Percentiles rank a stretch among this genome's conserved stretches.
Conservation (phyloP, 2,888 invertebrate genomes). For the Drosophila imparisetae region DNA sequence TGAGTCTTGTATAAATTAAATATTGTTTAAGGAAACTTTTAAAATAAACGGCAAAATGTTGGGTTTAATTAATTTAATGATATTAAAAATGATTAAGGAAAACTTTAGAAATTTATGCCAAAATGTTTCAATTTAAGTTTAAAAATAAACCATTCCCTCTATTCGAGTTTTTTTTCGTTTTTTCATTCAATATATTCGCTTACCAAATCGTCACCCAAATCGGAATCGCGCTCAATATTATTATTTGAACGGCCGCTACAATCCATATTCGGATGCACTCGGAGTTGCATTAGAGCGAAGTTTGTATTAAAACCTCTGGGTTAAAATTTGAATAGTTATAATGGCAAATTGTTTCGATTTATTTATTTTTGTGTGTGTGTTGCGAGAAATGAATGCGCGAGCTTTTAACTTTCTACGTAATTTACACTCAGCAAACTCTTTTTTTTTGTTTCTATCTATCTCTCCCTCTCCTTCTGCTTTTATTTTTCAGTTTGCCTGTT, state of each 20-base stretch:
- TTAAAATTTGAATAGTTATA: conserved; percentile 6
- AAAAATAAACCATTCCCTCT: neutral
- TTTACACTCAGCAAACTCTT: conserved; percentile 50
- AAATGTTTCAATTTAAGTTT: neutral
- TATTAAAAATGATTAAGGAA: neutral
- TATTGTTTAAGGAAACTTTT: neutral
- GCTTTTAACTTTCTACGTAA: conserved; percentile 36
- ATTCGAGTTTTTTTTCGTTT: neutral
- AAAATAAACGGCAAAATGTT: neutral
- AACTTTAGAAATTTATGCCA: neutral
- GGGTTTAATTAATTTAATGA: neutral
- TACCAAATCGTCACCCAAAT: conserved; percentile 78
- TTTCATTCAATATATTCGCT: conserved; percentile 33
- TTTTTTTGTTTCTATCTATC: conserved; percentile 21
- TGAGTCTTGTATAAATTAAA: neutral
- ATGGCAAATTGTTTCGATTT: conserved; percentile 31
- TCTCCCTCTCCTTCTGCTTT: neutral
- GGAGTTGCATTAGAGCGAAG: conserved; percentile 69
- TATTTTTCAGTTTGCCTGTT: conserved; percentile 12
- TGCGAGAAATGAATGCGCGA: conserved; percentile 40
- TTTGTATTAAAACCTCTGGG: conserved; percentile 7
- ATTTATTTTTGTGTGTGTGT: neutral
- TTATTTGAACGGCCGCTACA: conserved; percentile 76
- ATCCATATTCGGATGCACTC: conserved; percentile 74
- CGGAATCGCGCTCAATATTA: conserved; percentile 78